Conservation (phyloP, 2,113 vertebrate genomes). For the Argyrosomus japonicus region DNA sequence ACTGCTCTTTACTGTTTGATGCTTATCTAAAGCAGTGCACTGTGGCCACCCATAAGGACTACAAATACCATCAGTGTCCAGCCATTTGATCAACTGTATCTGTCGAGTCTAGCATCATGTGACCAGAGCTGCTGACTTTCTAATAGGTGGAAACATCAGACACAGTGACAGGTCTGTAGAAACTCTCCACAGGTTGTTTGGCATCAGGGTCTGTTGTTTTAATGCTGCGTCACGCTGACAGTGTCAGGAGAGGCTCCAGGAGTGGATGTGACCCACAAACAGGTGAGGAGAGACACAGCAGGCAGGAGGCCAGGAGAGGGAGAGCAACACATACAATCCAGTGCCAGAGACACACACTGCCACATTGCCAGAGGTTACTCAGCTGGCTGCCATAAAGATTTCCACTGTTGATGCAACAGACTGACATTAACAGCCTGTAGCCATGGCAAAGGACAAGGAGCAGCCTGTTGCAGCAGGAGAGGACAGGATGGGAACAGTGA, state of each 20-base stretch:
- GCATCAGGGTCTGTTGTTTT: slow-evolving; percentile 38
- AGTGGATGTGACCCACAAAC: slow-evolving; percentile 49
- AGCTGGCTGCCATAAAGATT: slow-evolving; percentile 9
- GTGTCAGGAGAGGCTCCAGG: slow-evolving; percentile 14
- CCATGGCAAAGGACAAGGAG: slow-evolving; percentile 37
- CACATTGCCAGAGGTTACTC: slow-evolving; percentile 25
- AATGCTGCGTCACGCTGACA: slow-evolving; percentile 43
- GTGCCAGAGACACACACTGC: slow-evolving; percentile 16
- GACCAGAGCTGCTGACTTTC: slow-evolving; percentile 21
- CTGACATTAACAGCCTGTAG: slow-evolving; percentile 26
- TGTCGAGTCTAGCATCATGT: slow-evolving; percentile 29
- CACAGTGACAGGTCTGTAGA: slow-evolving; percentile 16
- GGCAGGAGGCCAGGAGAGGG: slow-evolving; percentile 11
- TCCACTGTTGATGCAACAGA: slow-evolving; percentile 3
- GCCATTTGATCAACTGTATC: slow-evolving; percentile 35
- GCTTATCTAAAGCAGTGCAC: slow-evolving; percentile 32
- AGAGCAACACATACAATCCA: slow-evolving; percentile 7
- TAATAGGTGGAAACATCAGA: slow-evolving; percentile 7
- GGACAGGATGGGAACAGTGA: slow-evolving; percentile 11
- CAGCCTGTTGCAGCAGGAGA: slow-evolving; percentile 30
- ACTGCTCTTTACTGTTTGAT: slow-evolving; percentile 32
- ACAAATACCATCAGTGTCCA: slow-evolving; percentile 26
- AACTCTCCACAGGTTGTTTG: slow-evolving; percentile 19
- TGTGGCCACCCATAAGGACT: background rate
- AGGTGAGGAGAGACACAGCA: slow-evolving; percentile 43